Evolutionary conservation across 1,140 invertebrate species (phyloP).

Genomic region (Saccostrea echinata): DNA sequence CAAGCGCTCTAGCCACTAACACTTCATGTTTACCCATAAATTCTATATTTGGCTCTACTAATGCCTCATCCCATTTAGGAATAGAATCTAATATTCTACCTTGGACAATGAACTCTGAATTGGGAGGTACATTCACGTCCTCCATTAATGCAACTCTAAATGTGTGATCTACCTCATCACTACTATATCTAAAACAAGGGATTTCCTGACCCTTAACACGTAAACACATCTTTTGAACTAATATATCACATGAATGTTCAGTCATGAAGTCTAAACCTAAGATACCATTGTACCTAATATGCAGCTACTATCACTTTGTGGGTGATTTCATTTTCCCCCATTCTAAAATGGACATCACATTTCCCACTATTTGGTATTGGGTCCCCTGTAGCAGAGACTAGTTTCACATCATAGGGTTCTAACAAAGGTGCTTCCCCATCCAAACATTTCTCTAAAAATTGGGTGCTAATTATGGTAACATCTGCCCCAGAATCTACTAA

Average conservation of each 20-base stretch:
- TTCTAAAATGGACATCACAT: slow-evolving; percentile 34
- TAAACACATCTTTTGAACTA: slow-evolving; percentile 41
- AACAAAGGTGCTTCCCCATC: slow-evolving; percentile 3
- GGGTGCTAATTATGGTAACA: slow-evolving; percentile 4
- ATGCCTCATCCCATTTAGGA: slow-evolving; percentile 11
- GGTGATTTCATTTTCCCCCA: slow-evolving; percentile 2
- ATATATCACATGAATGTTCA: slow-evolving; percentile 32
- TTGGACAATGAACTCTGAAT: too few species aligned
- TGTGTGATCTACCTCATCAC: neutral
- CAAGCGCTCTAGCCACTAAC: slow-evolving; percentile 26
- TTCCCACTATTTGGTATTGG: slow-evolving; percentile 40
- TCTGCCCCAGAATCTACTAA: slow-evolving; percentile 41
- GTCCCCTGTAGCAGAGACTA: slow-evolving; percentile 35
- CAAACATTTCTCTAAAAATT: slow-evolving; percentile 34
- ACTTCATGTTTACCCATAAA: slow-evolving; percentile 37
- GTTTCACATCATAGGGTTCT: slow-evolving; percentile 5
- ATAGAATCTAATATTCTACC: slow-evolving; percentile 42
- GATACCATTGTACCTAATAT: too few species aligned
- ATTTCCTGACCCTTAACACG: slow-evolving; percentile 38
- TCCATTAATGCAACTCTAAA: slow-evolving; percentile 34
- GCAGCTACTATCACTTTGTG: slow-evolving; percentile 40
- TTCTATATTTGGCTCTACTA: slow-evolving; percentile 33
- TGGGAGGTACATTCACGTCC: too few species aligned
- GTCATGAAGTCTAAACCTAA: slow-evolving; percentile 40
- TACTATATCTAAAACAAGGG: slow-evolving; percentile 24